Evolutionary conservation across 2,888 invertebrate species (phyloP).

Genomic region (Gonocerus acuteangulatus): DNA sequence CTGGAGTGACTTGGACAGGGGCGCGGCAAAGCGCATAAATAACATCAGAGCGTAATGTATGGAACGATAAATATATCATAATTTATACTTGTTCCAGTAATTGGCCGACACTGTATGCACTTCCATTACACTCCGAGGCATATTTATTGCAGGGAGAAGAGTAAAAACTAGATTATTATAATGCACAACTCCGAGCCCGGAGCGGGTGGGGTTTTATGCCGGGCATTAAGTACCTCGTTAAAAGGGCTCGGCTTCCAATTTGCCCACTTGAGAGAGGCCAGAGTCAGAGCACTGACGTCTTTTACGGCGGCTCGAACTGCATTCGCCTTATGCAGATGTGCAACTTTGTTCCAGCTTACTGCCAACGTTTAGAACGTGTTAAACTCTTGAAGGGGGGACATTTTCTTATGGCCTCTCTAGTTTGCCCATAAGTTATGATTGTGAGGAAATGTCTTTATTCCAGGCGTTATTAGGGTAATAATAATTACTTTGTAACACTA

Average conservation of each 20-base stretch:
- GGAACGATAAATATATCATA: slow-evolving; percentile 16
- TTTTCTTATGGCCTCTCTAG: too few species aligned
- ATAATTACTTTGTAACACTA: too few species aligned
- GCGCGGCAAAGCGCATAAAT: slow-evolving; percentile 4
- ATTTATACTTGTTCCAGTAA: slow-evolving; percentile 8
- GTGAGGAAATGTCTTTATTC: too few species aligned
- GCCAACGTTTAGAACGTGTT: too few species aligned
- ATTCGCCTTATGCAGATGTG: neutral
- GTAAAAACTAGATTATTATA: slow-evolving; percentile 23
- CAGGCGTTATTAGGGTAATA: too few species aligned
- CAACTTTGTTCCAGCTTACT: neutral
- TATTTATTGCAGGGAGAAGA: neutral
- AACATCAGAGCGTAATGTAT: neutral
- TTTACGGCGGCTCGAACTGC: neutral
- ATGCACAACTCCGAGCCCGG: neutral
- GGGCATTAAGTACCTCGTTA: slow-evolving; percentile 14
- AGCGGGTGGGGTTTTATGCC: neutral
- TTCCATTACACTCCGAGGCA: neutral
- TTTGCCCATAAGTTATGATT: too few species aligned
- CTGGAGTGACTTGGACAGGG: neutral
- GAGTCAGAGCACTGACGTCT: neutral
- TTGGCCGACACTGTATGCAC: slow-evolving; percentile 9
- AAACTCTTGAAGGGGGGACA: too few species aligned
- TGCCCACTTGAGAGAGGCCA: neutral
- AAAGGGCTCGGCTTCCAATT: slow-evolving; percentile 1